A percentile compares a stretch with the other conserved stretches of the same genome.
Evolutionary conservation across 2,113 vertebrate species (phyloP).

Genomic region (Channa argus): DNA sequence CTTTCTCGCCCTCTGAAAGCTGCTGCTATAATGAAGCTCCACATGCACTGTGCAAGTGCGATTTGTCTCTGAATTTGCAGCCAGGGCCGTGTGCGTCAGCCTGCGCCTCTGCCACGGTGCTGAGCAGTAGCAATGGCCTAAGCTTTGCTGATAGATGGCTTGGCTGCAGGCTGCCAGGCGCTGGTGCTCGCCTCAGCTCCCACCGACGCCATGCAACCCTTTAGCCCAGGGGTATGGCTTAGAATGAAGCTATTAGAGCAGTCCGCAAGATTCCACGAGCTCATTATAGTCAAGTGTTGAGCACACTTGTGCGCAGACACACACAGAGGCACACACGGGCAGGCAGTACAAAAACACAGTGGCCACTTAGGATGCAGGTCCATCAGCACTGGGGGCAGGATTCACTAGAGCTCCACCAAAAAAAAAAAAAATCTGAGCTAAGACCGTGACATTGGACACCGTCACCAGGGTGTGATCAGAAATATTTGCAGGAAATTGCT

Average conservation of each 20-base stretch:
- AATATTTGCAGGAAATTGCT: conserved; percentile 24
- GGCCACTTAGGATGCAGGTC: conserved; percentile 53
- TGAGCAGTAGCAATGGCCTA: conserved; percentile 70
- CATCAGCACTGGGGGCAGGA: conserved; percentile 24
- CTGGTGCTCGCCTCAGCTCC: conserved; percentile 57
- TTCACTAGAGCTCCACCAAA: conserved; percentile 31
- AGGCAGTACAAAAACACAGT: conserved; percentile 25
- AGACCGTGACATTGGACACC: conserved; percentile 10
- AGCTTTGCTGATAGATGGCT: conserved; percentile 72
- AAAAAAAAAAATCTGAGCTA: conserved; percentile 6
- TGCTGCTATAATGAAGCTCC: conserved; percentile 63
- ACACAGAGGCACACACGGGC: conserved; percentile 9
- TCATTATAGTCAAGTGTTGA: conserved; percentile 73
- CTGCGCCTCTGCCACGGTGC: conserved; percentile 34
- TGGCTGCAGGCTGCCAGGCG: conserved; percentile 65
- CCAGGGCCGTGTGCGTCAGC: conserved; percentile 41
- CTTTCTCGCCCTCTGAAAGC: conserved; percentile 27
- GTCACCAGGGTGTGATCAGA: not conserved
- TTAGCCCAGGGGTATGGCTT: conserved; percentile 69
- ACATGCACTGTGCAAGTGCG: conserved; percentile 41
- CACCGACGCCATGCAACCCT: conserved; percentile 56
- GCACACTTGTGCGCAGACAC: conserved; percentile 31
- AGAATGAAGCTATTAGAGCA: conserved; percentile 74
- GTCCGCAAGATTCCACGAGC: conserved; percentile 71
- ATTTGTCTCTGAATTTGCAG: conserved; percentile 56